Conservation (phyloP, 2,888 invertebrate species). For the Hydrotaea diabolus region DNA sequence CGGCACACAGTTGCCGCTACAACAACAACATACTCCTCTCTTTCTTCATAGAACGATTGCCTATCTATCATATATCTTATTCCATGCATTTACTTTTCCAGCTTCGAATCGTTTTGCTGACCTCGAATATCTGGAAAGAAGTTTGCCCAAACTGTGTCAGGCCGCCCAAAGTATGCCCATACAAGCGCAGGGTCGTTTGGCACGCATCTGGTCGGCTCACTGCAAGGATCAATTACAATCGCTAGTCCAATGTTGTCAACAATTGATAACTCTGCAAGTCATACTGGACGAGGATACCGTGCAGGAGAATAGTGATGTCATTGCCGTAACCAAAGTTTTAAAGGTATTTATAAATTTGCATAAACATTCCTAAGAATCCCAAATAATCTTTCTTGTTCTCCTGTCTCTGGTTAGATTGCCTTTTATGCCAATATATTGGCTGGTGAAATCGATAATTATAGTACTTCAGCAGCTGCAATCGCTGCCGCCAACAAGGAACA, state of each 20-base stretch:
- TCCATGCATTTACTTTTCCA: conserved; percentile 31
- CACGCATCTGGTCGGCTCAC: conserved; percentile 89
- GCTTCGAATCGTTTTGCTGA: conserved; percentile 82
- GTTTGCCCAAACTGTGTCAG: conserved; percentile 89
- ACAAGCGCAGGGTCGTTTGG: conserved; percentile 89
- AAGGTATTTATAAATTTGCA: conserved; percentile 82
- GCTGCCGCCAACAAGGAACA: neutral
- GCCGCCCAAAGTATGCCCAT: conserved; percentile 88
- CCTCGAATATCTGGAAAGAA: conserved; percentile 91
- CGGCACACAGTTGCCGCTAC: no score
- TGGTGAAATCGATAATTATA: conserved; percentile 82
- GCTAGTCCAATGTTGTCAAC: conserved; percentile 90
- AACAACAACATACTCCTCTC: no score
- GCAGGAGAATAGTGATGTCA: conserved; percentile 92
- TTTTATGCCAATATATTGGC: conserved; percentile 94
- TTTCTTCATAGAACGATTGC: no score
- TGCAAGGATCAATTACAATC: conserved; percentile 85
- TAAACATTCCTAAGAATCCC: no score
- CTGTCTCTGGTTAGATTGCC: conserved; percentile 83
- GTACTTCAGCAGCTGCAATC: conserved; percentile 63
- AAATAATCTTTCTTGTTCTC: neutral
- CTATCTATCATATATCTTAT: no score
- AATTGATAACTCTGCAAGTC: conserved; percentile 92
- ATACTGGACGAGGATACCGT: conserved; percentile 89
- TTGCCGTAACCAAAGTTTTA: conserved; percentile 92